phyloP scores from a whole-genome alignment of 2,888 invertebrate species.

The Leptopterna dolabrata region DNA sequence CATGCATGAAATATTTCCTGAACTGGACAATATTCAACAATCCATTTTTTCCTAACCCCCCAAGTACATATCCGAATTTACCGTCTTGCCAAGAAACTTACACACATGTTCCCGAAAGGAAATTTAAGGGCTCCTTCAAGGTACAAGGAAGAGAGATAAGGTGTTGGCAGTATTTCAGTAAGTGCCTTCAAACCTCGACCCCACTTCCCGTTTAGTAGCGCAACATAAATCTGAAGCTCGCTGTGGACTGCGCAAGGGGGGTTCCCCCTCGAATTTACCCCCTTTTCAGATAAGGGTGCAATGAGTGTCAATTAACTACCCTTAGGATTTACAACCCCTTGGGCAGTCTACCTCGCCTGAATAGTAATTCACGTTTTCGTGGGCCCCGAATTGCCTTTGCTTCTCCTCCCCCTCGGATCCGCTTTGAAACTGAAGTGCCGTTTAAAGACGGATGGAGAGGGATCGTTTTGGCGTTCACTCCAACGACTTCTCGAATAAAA shows the following conservation, averaged over 20 bases:
- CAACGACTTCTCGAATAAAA: constrained; percentile 8
- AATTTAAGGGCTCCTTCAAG: background rate
- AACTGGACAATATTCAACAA: too few species aligned
- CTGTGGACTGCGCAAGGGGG: background rate
- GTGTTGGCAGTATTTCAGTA: constrained; percentile 46
- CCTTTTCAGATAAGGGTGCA: constrained; percentile 45
- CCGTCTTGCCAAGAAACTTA: background rate
- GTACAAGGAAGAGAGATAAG: constrained; percentile 29
- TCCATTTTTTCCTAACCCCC: background rate
- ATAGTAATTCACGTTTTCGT: constrained; percentile 48
- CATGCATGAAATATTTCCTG: too few species aligned
- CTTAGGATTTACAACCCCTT: constrained; percentile 33
- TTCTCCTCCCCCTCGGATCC: background rate
- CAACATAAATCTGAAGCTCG: constrained; percentile 12
- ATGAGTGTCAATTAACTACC: constrained; percentile 54
- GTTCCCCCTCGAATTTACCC: background rate
- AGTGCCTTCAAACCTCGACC: background rate
- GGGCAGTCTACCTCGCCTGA: constrained; percentile 41
- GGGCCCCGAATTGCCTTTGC: background rate
- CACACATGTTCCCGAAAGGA: background rate
- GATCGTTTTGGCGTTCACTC: constrained; percentile 3
- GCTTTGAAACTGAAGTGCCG: constrained; percentile 11
- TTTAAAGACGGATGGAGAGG: constrained; percentile 7
- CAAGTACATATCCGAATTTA: too few species aligned
- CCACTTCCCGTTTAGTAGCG: background rate